Evolutionary conservation across 2,113 vertebrate species (phyloP), one percentile per base, ranked within the genome.

Genomic region (Tetrao urogallus): DNA sequence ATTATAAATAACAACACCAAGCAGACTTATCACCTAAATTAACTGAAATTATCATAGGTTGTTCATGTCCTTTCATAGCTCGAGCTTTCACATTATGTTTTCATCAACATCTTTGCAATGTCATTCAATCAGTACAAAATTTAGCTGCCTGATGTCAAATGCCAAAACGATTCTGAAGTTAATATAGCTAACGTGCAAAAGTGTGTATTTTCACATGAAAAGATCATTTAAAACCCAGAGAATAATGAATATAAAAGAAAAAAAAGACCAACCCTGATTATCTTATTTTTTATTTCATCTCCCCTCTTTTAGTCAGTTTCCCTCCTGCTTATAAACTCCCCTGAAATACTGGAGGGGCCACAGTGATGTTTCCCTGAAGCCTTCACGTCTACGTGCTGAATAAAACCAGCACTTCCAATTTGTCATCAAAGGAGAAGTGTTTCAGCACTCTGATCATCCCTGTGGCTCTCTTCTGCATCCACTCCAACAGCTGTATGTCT

Each of bases 151-250:
- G 40, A 80, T 91, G 47, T 74, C 87, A 89, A 92, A 80, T 22
- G 25, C 24, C 56, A 92, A 89, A 91, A 80, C 30, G 0, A 76
- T 43, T 89, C 75, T 61, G 13, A 65, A 80, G 52, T 67, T 89
- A 82, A 61, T 32, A 56, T 7, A 61, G 43, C n/a, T 86, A 84
- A 81, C 77, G 90, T 16, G 64, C 28, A 60, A 30, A 87, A 90
- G 18, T 58, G 18, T 32, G 70, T 86, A 76, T 60, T 93, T 91
- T 91, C 10, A n/a, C 22, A 64, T n/a, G 47, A 92, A 94, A 88
- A 16, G 56, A 32, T 84, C 76, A 79, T 82, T 93, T 36, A 91
- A 92, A 85, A 85, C 17, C 5, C 52, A 65, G 32, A 67, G 20
- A 89, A 71, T 52, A 82, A 92, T 36, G 4, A 92, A 64, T 36